These are phyloP conservation scores for Megaleporinus macrocephalus DNA, from an alignment of 2,113 vertebrate genomes.

Conservation along the genomic window DNA sequence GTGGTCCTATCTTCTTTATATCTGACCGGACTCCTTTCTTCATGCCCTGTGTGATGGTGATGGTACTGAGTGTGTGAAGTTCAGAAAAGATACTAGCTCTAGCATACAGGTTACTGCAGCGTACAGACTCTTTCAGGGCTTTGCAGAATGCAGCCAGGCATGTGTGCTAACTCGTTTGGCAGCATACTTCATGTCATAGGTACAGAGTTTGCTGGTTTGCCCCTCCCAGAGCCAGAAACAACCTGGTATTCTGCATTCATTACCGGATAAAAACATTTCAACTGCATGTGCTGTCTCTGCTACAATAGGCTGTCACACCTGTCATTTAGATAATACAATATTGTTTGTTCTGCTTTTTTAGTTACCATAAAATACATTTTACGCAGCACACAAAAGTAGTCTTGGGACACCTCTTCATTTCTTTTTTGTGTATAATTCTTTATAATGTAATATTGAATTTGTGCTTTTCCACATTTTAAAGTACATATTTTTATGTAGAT, in stretches of 20 bases:
- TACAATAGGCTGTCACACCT: background rate
- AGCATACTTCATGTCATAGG: slow-evolving; percentile 65
- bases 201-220: background rate
- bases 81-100: background rate
- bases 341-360: background rate
- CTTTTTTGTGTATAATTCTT: too few species aligned
- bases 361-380: too few species aligned
- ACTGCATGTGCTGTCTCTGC: background rate
- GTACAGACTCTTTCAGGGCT: background rate
- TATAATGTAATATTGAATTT: too few species aligned
- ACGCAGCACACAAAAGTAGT: too few species aligned
- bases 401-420: too few species aligned
- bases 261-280: slow-evolving; percentile 6
- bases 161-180: slow-evolving; percentile 50
- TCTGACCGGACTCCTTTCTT: slow-evolving; percentile 88
- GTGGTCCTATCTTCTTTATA: slow-evolving; percentile 89
- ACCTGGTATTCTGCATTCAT: background rate
- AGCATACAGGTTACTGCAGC: background rate
- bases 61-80: slow-evolving; percentile 10
- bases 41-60: slow-evolving; percentile 81
- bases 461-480: too few species aligned
- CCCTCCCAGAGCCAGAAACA: slow-evolving; percentile 25
- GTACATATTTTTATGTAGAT: too few species aligned
- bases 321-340: background rate
- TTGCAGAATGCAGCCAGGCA: slow-evolving; percentile 21